phyloP scores from a whole-genome alignment of 1,140 invertebrate species.

The Lamellibrachia luymesi region DNA sequence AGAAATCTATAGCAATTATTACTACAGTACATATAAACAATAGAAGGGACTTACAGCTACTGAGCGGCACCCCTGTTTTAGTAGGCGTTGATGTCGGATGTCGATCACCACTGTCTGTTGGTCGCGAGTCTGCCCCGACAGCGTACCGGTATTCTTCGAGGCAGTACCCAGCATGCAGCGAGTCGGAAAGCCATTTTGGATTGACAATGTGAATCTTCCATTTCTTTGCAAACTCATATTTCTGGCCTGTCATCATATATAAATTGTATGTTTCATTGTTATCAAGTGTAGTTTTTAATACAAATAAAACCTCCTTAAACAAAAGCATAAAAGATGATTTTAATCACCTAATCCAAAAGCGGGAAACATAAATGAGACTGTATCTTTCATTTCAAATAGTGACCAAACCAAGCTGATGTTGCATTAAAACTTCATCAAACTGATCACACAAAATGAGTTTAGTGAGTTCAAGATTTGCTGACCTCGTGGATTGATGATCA shows the following conservation, averaged over 20 bases:
- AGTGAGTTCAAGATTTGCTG: slow-evolving; percentile 48
- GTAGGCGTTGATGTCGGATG: slow-evolving; percentile 46
- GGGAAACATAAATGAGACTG: neutral
- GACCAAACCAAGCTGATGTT: neutral
- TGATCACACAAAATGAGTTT: neutral
- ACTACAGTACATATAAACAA: neutral
- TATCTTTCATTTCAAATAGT: neutral
- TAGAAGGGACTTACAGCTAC: neutral
- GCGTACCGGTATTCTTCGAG: slow-evolving; percentile 69
- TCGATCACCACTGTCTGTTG: slow-evolving; percentile 16
- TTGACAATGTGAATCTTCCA: slow-evolving; percentile 73
- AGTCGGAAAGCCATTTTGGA: slow-evolving; percentile 77
- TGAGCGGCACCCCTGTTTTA: neutral
- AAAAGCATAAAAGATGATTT: neutral
- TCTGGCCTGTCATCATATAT: slow-evolving; percentile 53
- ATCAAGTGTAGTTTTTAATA: neutral
- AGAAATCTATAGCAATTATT: neutral
- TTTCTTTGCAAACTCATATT: slow-evolving; percentile 74
- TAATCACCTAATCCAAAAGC: neutral
- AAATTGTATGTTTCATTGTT: neutral
- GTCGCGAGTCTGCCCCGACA: slow-evolving; percentile 50
- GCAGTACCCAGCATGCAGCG: slow-evolving; percentile 71
- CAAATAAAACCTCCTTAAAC: neutral
- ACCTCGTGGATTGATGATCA: slow-evolving; percentile 64
- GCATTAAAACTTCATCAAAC: neutral